phyloP scores from a whole-genome alignment of 2,113 vertebrate genomes.

The Dromas ardeola region DNA sequence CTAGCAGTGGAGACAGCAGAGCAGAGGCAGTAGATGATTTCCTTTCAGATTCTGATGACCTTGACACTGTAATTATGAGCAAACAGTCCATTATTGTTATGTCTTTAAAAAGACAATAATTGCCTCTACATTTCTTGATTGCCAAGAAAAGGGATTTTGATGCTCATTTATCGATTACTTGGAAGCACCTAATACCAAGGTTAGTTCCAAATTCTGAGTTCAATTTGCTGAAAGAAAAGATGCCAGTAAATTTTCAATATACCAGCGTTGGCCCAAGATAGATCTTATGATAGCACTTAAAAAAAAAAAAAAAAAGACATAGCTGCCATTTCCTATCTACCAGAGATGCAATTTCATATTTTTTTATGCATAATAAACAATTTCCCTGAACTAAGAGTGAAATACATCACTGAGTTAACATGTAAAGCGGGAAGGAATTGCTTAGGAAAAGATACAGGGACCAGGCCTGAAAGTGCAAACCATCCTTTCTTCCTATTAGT shows the following conservation, averaged over 20 bases:
- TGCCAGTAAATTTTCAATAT: neutral
- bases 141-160: neutral
- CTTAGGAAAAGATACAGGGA: neutral
- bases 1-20: neutral
- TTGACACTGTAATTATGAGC: constrained; percentile 3
- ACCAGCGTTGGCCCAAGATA: neutral
- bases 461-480: neutral
- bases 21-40: neutral
- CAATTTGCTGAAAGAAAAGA: neutral
- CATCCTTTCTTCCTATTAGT: neutral
- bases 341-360: neutral
- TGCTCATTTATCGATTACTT: constrained; percentile 4
- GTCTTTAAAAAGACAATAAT: constrained; percentile 10
- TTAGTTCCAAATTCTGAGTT: neutral
- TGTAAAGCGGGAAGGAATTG: neutral
- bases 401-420: neutral
- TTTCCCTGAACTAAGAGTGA: neutral
- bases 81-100: neutral
- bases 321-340: neutral
- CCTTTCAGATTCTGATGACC: neutral
- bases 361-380: neutral
- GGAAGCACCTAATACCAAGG: neutral
- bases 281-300: neutral
- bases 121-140: neutral
- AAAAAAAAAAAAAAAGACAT: neutral